These are phyloP conservation scores for Barypeithes pellucidus DNA, from an alignment of 2,888 invertebrate genomes.

Conservation along the genomic window DNA sequence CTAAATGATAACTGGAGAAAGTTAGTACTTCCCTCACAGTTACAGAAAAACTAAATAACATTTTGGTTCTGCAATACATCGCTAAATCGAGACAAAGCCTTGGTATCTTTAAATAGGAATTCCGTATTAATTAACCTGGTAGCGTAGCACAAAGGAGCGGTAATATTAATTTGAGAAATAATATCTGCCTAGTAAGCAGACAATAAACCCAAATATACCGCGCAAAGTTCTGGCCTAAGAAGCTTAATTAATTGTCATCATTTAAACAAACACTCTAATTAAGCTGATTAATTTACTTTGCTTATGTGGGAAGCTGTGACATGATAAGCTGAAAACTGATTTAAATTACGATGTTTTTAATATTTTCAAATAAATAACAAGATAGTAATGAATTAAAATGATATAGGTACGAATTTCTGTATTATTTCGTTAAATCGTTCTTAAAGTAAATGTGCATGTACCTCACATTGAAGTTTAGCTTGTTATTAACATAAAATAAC, in stretches of 20 bases:
- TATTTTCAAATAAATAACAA: too few relatives aligned
- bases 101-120: not conserved
- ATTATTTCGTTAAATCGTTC: too few relatives aligned
- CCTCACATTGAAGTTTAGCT: too few relatives aligned
- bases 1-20: too few relatives aligned
- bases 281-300: constrained; percentile 1
- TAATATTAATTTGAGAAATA: constrained; percentile 30
- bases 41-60: not conserved
- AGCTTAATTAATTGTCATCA: constrained; percentile 25
- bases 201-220: constrained; percentile 11
- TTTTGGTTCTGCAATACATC: not conserved
- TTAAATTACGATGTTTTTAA: too few relatives aligned
- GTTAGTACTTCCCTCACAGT: too few relatives aligned
- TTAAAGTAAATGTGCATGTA: too few relatives aligned
- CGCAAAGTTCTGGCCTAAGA: constrained; percentile 5
- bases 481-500: too few relatives aligned
- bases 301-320: not conserved
- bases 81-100: not conserved
- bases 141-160: constrained; percentile 1
- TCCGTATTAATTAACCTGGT: constrained; percentile 20
- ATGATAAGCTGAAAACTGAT: too few relatives aligned
- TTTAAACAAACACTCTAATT: constrained; percentile 3
- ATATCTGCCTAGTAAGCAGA: constrained; percentile 38
- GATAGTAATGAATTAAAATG: too few relatives aligned
- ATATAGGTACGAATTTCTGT: too few relatives aligned